Evolutionary conservation across 2,113 vertebrate genomes (phyloP), one percentile per base, ranked within the genome.

Genomic region (Ceratotherium simum): DNA sequence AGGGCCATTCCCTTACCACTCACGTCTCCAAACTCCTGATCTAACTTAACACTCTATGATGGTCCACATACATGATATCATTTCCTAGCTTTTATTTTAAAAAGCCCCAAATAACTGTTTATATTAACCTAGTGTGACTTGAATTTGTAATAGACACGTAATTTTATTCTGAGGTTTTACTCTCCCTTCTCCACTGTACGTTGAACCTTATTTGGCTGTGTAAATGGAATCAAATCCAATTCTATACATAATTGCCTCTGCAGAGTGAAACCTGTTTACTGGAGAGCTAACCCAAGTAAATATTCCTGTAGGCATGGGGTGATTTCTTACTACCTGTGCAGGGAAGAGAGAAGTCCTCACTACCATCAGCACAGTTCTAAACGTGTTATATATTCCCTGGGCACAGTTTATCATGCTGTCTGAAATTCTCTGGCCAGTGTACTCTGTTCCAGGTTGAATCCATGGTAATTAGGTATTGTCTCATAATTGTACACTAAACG

Each of bases 171-270:
- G 5, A 20, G 72, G 18, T 88, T 94, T 89, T 76, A 36, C 25
- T 94, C 95, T 70, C 62, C 6, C 72, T 58, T 93, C 69, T 72
- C 82, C 23, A 51, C 13, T 80, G 73, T 6, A 90, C 46, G 27
- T 5, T 95, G 95, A 94, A 89, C n/a, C 46, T 95, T 97, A 81
- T 75, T 92, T 90, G 48, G 56, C 67, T 79, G 36, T 58, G 64
- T n/a, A 73, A 96, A 94, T 83, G 90, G 91, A 97, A 2, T 0
- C 0, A 93, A n/a, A 64, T 21, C 54, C 51, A 87, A 12, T 69
- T 96, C 51, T 60, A 58, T 16, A 67, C 0, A 2, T 95, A 88
- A 73, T 36, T 72, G 80, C 60, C 48, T 95, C 92, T 84, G 18
- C 21, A 83, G 79, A 70, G 29, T 31, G 64, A 88, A 90, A 94